A percentile compares a stretch with the other conserved stretches of the same genome.
These are phyloP conservation scores for Karalla daura DNA, from an alignment of 2,797 vertebrate species.

Conservation along the genomic window DNA sequence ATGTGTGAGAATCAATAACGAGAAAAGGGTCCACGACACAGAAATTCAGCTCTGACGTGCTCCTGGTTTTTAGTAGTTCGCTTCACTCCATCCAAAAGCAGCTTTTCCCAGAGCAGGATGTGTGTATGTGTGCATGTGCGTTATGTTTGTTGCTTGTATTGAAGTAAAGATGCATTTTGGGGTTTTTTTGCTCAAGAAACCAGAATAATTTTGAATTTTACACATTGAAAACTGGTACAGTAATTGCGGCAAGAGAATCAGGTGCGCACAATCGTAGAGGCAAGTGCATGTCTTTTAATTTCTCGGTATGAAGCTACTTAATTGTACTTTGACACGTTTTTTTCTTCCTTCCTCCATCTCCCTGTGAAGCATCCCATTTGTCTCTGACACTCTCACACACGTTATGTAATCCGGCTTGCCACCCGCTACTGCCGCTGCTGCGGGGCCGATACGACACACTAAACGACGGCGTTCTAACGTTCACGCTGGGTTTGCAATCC, in stretches of 20 bases:
- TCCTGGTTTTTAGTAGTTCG: neutral
- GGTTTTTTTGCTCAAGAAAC: constrained; percentile 48
- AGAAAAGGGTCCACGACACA: neutral
- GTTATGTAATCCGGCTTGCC: constrained; percentile 46
- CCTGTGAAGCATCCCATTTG: constrained; percentile 33
- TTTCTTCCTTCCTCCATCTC: neutral
- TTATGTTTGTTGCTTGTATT: constrained; percentile 1
- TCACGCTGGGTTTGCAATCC: constrained; percentile 36
- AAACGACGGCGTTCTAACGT: constrained; percentile 33
- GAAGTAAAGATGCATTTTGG: constrained; percentile 14
- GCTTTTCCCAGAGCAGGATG: neutral
- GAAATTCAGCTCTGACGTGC: neutral
- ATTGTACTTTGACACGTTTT: neutral
- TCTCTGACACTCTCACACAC: constrained; percentile 18
- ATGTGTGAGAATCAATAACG: neutral
- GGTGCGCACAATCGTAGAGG: constrained; percentile 10
- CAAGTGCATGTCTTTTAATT: neutral
- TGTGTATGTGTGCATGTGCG: neutral
- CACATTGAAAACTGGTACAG: constrained; percentile 32
- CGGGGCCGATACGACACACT: constrained; percentile 43
- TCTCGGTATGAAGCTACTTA: neutral
- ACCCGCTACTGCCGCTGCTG: constrained; percentile 57
- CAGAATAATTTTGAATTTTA: too few species aligned
- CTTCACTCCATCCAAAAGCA: neutral
- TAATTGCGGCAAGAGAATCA: constrained; percentile 38